Percentiles rank a stretch among this genome's conserved stretches.
These are phyloP conservation scores for Aphelenchoides avenae DNA, from an alignment of 1,140 invertebrate genomes.

Conservation along the genomic window DNA sequence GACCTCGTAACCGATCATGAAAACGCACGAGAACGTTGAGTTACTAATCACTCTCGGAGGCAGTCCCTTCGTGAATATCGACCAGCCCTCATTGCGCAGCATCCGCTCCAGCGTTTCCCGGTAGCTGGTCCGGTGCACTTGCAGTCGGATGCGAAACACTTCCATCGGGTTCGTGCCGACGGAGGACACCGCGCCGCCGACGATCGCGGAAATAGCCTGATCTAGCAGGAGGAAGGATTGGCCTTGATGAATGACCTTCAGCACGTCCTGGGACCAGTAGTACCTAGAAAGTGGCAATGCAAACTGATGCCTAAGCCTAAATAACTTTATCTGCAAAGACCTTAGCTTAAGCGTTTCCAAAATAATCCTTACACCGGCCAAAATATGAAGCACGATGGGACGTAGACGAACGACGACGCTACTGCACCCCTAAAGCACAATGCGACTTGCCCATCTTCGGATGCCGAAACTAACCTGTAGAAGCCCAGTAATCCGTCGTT, in stretches of 20 bases:
- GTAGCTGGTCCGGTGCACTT: constrained; percentile 44
- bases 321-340: too few relatives aligned
- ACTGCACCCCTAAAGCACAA: constrained; percentile 6
- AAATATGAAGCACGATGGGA: constrained; percentile 12
- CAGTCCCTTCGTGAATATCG: constrained; percentile 17
- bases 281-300: too few relatives aligned
- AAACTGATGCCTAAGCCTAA: too few relatives aligned
- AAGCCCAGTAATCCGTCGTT: constrained; percentile 10
- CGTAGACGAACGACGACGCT: constrained; percentile 15
- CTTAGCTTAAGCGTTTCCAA: too few relatives aligned
- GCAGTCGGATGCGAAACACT: constrained; percentile 44
- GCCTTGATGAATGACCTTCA: constrained; percentile 22
- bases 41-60: constrained; percentile 13
- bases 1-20: constrained; percentile 22
- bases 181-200: constrained; percentile 38
- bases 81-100: constrained; percentile 9
- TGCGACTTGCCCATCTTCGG: too few relatives aligned
- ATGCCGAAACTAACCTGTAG: too few relatives aligned
- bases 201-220: constrained; percentile 37
- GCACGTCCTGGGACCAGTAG: constrained; percentile 6
- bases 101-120: constrained; percentile 33
- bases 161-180: constrained; percentile 44
- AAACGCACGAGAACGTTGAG: constrained; percentile 11
- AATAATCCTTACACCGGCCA: too few relatives aligned
- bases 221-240: constrained; percentile 27